phyloP scores from a whole-genome alignment of 2,113 vertebrate genomes.

The Cygnus buccinator region DNA sequence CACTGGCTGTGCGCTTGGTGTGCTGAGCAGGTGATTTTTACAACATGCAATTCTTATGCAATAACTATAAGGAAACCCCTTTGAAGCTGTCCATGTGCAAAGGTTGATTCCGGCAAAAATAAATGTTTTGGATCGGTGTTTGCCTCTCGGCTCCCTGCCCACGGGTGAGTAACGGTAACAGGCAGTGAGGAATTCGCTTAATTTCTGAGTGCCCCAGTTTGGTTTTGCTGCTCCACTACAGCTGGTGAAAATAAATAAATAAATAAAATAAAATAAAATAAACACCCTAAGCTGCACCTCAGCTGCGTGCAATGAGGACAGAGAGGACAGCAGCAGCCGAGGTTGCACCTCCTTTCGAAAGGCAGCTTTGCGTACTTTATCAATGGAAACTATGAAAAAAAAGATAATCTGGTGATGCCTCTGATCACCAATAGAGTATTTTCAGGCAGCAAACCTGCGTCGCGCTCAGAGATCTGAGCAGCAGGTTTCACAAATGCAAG shows the following conservation, averaged over 20 bases:
- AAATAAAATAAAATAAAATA: rapidly evolving
- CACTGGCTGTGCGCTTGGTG: neutral
- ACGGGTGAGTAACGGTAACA: neutral
- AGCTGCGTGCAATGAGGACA: neutral
- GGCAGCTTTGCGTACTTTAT: neutral
- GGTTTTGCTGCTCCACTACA: neutral
- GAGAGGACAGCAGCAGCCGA: neutral
- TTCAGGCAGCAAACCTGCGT: neutral
- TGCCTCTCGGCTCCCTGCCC: neutral
- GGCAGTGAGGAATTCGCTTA: neutral
- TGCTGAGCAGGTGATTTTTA: neutral
- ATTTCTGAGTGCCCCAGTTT: neutral
- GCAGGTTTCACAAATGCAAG: neutral
- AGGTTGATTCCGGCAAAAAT: neutral
- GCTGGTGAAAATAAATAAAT: no score
- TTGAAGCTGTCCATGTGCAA: neutral
- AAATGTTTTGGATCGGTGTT: neutral
- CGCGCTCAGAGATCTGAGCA: neutral
- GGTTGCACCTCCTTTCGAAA: neutral
- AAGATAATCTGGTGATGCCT: neutral
- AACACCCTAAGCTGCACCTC: neutral
- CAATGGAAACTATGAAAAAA: neutral
- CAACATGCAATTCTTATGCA: neutral
- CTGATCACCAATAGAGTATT: neutral
- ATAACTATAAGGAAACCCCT: neutral